Percentiles rank a stretch among this genome's conserved stretches.
Evolutionary conservation across 2,888 invertebrate species (phyloP).

Genomic region (Chydorus sphaericus): DNA sequence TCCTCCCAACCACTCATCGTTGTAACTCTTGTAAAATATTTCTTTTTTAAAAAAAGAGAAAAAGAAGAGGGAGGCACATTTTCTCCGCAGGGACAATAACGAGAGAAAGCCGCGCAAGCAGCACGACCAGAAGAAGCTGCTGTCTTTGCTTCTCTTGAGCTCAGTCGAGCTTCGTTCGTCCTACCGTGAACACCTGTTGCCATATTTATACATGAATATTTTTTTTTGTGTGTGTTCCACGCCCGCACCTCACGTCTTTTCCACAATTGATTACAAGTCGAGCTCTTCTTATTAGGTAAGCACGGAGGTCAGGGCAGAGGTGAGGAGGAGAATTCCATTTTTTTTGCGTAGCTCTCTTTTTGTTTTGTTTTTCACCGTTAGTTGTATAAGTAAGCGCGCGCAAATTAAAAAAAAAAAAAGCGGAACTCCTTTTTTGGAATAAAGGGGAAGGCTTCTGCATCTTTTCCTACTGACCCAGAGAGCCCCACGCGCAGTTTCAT

Average conservation of each 20-base stretch:
- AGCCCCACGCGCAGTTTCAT: not conserved
- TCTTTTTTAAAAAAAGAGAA: not conserved
- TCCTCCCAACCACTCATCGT: no score
- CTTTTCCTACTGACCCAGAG: slow-evolving; percentile 4
- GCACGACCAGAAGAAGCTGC: no score
- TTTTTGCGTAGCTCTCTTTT: no score
- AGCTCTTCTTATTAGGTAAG: no score
- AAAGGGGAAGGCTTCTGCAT: not conserved
- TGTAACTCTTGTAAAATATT: no score
- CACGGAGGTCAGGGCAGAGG: no score
- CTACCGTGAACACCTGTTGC: not conserved
- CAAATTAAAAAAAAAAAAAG: not conserved
- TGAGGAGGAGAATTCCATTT: no score
- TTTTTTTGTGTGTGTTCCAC: no score
- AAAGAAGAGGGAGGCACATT: not conserved
- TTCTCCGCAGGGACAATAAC: not conserved
- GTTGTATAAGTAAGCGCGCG: not conserved
- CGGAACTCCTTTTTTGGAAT: slow-evolving; percentile 6
- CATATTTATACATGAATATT: no score
- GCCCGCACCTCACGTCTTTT: no score
- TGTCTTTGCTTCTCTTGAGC: not conserved
- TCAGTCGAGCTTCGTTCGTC: slow-evolving; percentile 1
- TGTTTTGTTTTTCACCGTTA: no score
- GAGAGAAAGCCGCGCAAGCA: not conserved
- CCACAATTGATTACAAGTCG: no score